A percentile compares a stretch with the other conserved stretches of the same genome.
phyloP scores from a whole-genome alignment of 2,113 vertebrate genomes.

The Hippocampus barbouri region DNA sequence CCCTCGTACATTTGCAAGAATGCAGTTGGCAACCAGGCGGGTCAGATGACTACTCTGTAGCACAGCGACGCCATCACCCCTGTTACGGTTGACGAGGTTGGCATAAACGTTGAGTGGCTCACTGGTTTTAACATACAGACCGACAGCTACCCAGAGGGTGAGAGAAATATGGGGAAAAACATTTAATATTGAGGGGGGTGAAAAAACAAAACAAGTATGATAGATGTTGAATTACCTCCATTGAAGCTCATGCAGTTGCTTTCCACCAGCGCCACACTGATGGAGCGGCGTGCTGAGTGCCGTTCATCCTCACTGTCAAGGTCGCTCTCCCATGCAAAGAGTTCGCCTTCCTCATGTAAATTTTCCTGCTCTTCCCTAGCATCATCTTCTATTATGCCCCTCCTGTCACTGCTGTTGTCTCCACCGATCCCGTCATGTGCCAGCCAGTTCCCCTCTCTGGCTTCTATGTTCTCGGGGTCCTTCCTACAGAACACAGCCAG shows the following conservation, averaged over 20 bases:
- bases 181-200: neutral
- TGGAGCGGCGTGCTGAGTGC: slow-evolving; percentile 64
- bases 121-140: slow-evolving; percentile 84
- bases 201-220: neutral
- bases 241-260: slow-evolving; percentile 86
- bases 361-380: slow-evolving; percentile 76
- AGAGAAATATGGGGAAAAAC: neutral
- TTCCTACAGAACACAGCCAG: slow-evolving; percentile 85
- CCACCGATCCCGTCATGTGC: slow-evolving; percentile 64
- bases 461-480: slow-evolving; percentile 66
- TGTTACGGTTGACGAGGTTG: slow-evolving; percentile 80
- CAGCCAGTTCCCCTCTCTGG: slow-evolving; percentile 66
- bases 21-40: slow-evolving; percentile 79
- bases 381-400: slow-evolving; percentile 57
- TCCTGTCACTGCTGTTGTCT: slow-evolving; percentile 57
- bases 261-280: slow-evolving; percentile 82
- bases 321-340: slow-evolving; percentile 81
- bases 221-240: slow-evolving; percentile 61
- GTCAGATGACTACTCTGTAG: slow-evolving; percentile 84
- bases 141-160: slow-evolving; percentile 73
- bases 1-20: slow-evolving; percentile 76
- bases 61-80: slow-evolving; percentile 74
- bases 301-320: slow-evolving; percentile 82
- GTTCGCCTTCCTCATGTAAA: slow-evolving; percentile 84
- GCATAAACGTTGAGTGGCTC: slow-evolving; percentile 78